phyloP scores from a whole-genome alignment of 1,140 invertebrate genomes.

The Neodiprion fabricii region DNA sequence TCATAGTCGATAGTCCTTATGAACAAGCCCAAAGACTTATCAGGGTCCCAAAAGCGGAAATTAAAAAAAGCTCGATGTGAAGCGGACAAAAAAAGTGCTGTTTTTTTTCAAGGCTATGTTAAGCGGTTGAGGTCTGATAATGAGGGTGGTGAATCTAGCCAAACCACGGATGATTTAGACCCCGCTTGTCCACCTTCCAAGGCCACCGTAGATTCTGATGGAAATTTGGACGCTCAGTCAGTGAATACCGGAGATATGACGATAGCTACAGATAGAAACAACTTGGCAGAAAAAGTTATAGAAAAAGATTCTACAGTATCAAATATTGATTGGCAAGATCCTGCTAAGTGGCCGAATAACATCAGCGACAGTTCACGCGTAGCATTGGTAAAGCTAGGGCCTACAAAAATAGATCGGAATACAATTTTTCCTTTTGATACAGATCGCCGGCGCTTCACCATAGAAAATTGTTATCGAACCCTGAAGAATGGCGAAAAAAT shows the following conservation, averaged over 20 bases:
- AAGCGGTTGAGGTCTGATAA: background rate
- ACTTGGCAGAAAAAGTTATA: background rate
- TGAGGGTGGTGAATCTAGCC: background rate
- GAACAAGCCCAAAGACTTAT: background rate
- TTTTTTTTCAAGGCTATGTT: background rate
- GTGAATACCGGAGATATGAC: background rate
- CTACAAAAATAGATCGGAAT: background rate
- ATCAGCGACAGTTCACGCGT: conserved; percentile 10
- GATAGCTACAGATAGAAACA: background rate
- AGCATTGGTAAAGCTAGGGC: background rate
- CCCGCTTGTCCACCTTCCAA: background rate
- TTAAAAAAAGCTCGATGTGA: background rate
- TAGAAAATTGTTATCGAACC: conserved; percentile 27
- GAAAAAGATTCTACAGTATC: background rate
- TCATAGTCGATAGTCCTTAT: background rate
- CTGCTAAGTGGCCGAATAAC: conserved; percentile 13
- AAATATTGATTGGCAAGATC: conserved; percentile 12
- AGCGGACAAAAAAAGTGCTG: background rate
- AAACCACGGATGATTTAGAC: background rate
- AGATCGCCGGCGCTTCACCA: conserved; percentile 25
- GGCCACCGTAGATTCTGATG: background rate
- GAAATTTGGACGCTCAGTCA: background rate
- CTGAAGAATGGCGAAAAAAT: conserved; percentile 34
- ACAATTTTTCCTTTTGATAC: conserved; percentile 28
- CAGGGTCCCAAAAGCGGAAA: background rate